These are phyloP conservation scores for Julus scandinavius DNA, from an alignment of 2,888 invertebrate genomes.

Conservation along the genomic window DNA sequence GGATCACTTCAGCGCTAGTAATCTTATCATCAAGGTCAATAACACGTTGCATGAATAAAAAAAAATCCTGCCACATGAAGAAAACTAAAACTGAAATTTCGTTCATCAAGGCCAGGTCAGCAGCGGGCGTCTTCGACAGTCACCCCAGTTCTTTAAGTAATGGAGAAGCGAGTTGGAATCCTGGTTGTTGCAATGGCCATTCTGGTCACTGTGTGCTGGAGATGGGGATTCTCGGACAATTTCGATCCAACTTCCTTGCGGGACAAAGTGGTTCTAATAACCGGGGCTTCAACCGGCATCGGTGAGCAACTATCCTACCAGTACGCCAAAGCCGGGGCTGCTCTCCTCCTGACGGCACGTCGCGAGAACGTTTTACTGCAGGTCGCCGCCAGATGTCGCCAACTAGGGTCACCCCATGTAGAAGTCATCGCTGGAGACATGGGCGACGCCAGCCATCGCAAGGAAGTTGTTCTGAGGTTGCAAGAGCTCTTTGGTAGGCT, in stretches of 20 bases:
- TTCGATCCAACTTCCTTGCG: background rate
- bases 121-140: background rate
- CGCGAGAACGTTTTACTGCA: background rate
- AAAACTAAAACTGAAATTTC: background rate
- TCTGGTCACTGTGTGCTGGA: background rate
- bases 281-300: conserved; percentile 16
- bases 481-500: background rate
- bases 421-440: conserved; percentile 1
- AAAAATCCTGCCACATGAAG: background rate
- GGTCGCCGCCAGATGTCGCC: conserved; percentile 10
- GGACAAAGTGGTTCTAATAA: background rate
- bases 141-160: background rate
- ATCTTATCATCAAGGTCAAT: too few species aligned
- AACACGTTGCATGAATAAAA: background rate
- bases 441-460: background rate
- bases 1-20: background rate
- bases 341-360: background rate
- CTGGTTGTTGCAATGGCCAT: background rate
- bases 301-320: conserved; percentile 50
- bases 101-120: background rate
- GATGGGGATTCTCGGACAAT: background rate
- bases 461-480: background rate
- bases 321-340: background rate
- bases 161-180: background rate
- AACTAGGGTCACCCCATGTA: conserved; percentile 10